Percentiles rank a stretch among this genome's conserved stretches.
Evolutionary conservation across 2,888 invertebrate species (phyloP).

Genomic region (Prostheceraeus crozeri): DNA sequence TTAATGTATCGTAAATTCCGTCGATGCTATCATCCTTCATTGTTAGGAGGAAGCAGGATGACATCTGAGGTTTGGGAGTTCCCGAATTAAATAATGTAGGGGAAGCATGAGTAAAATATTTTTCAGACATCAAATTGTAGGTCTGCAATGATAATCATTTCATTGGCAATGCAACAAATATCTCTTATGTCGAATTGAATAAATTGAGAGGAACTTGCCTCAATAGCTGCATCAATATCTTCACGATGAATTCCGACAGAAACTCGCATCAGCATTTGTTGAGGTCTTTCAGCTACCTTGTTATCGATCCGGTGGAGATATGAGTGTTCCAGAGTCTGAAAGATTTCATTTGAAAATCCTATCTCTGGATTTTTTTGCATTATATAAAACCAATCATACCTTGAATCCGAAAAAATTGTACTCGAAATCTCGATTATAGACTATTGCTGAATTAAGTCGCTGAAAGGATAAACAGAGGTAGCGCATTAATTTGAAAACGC

Average conservation of each 20-base stretch:
- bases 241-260: slow-evolving; percentile 89
- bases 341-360: slow-evolving; percentile 34
- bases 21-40: slow-evolving; percentile 88
- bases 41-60: slow-evolving; percentile 80
- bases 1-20: slow-evolving; percentile 82
- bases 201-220: slow-evolving; percentile 60
- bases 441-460: slow-evolving; percentile 81
- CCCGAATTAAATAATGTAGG: slow-evolving; percentile 93
- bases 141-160: slow-evolving; percentile 60
- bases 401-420: slow-evolving; percentile 99
- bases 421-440: slow-evolving; percentile 88
- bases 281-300: slow-evolving; percentile 87
- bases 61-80: slow-evolving; percentile 66
- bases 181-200: not conserved
- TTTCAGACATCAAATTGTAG: slow-evolving; percentile 84
- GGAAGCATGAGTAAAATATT: slow-evolving; percentile 93
- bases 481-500: no score
- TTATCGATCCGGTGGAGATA: slow-evolving; percentile 83
- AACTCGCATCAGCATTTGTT: slow-evolving; percentile 97
- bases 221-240: slow-evolving; percentile 81
- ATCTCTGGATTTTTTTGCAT: slow-evolving; percentile 42
- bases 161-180: not conserved
- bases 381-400: slow-evolving; percentile 44
- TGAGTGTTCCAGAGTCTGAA: slow-evolving; percentile 78
- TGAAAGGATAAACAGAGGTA: no score